These are phyloP conservation scores for Drosophila parthenogenetica DNA, from an alignment of 2,888 invertebrate genomes.

Conservation along the genomic window DNA sequence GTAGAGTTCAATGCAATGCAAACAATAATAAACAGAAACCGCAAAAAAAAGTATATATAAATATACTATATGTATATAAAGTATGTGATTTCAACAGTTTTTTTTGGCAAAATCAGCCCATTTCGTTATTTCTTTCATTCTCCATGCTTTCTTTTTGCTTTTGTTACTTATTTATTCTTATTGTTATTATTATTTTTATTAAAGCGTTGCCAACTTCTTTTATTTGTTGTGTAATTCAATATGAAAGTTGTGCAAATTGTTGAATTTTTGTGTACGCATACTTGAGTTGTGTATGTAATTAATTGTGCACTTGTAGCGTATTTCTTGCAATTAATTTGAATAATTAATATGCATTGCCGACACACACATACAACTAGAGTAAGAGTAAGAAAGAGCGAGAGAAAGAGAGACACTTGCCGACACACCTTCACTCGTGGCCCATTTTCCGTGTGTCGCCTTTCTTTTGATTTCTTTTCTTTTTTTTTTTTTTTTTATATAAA, in stretches of 20 bases:
- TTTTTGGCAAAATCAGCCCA: conserved; percentile 18
- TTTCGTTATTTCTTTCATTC: not conserved
- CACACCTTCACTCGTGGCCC: conserved; percentile 76
- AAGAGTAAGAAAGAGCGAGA: not conserved
- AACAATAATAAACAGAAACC: conserved; percentile 14
- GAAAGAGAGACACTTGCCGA: conserved; percentile 39
- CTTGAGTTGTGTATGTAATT: conserved; percentile 23
- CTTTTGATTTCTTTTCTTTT: conserved; percentile 57
- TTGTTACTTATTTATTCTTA: conserved; percentile 12
- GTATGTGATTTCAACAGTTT: not conserved
- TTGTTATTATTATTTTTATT: conserved; percentile 10
- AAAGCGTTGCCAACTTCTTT: not conserved
- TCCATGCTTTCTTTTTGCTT: not conserved
- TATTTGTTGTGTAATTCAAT: not conserved
- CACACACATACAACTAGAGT: conserved; percentile 24
- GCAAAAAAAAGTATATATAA: conserved; percentile 3
- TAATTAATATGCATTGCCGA: conserved; percentile 71
- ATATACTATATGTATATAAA: too few relatives aligned
- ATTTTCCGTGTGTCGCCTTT: conserved; percentile 61
- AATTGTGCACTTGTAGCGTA: conserved; percentile 51
- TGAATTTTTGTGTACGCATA: not conserved
- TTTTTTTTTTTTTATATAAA: conserved; percentile 54
- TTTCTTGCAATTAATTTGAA: conserved; percentile 74
- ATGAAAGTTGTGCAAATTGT: too few relatives aligned
- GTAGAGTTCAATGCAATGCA: conserved; percentile 15